Percentiles rank a stretch among this genome's conserved stretches.
Conservation (phyloP, 2,113 vertebrate genomes). For the Tychaedon coryphoeus region DNA sequence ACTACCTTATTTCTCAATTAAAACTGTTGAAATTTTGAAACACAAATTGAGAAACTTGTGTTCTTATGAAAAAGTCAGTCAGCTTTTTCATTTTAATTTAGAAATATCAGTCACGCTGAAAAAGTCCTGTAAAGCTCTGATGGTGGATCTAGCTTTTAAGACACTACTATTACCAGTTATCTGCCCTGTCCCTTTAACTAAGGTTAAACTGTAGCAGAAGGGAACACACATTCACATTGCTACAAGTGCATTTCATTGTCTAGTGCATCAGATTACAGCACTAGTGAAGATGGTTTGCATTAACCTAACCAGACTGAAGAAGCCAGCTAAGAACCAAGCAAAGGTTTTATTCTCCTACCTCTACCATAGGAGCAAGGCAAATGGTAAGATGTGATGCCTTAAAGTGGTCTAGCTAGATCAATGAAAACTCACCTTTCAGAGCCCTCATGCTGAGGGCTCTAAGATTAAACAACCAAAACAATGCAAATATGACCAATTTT, state of each 20-base stretch:
- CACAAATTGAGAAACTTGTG: not conserved
- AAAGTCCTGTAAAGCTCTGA: not conserved
- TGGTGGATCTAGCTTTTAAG: not conserved
- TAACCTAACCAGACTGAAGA: not conserved
- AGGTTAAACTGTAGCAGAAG: not conserved
- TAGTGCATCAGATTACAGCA: not conserved
- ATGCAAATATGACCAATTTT: not conserved
- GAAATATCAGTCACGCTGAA: not conserved
- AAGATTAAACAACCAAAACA: constrained; percentile 19
- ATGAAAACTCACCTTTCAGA: constrained; percentile 43
- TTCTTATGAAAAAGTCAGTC: not conserved
- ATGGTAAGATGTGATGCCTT: not conserved
- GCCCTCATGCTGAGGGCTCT: constrained; percentile 14
- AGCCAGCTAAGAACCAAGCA: not conserved
- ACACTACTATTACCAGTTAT: not conserved
- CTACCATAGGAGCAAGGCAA: not conserved
- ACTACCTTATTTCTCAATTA: not conserved
- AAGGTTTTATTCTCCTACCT: not conserved
- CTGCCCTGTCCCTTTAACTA: not conserved
- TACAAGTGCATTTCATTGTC: not conserved
- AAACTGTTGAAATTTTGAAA: not conserved
- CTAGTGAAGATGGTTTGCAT: not conserved
- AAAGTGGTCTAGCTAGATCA: not conserved
- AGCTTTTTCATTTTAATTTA: not conserved
- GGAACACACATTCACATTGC: not conserved